Conservation (phyloP, 2,113 vertebrate genomes). For the Stigmatopora nigra region DNA sequence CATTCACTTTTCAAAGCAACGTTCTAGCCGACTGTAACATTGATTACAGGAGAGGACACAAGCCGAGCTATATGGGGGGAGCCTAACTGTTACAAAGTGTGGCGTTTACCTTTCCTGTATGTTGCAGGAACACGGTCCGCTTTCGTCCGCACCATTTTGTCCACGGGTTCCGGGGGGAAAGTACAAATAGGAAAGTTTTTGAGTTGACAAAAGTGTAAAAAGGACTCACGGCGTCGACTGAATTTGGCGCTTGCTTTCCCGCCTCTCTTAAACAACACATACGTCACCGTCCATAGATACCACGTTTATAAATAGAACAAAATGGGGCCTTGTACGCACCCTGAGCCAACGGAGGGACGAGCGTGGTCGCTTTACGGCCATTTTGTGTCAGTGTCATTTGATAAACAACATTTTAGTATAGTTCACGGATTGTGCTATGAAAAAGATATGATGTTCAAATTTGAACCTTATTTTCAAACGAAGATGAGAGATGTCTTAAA, state of each 20-base stretch:
- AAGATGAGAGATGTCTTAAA: too few species aligned
- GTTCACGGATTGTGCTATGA: too few species aligned
- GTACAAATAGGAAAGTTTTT: neutral
- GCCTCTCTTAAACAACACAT: slow-evolving; percentile 41
- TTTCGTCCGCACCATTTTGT: slow-evolving; percentile 66
- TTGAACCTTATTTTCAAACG: too few species aligned
- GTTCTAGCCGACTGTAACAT: neutral
- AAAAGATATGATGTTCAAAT: too few species aligned
- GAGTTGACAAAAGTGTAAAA: neutral
- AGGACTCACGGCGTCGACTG: neutral
- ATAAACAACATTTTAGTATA: too few species aligned
- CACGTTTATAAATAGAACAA: too few species aligned
- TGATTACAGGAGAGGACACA: neutral
- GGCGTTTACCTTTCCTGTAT: slow-evolving; percentile 63
- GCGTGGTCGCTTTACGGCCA: too few species aligned
- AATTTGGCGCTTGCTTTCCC: slow-evolving; percentile 6
- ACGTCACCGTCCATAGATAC: too few species aligned
- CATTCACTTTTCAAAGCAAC: neutral
- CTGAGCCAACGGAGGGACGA: too few species aligned
- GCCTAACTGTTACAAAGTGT: neutral
- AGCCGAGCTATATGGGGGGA: neutral
- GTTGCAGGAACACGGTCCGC: slow-evolving; percentile 63
- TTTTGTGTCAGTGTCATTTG: too few species aligned
- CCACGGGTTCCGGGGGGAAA: neutral
- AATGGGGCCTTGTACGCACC: too few species aligned